A percentile compares a stretch with the other conserved stretches of the same genome.
phyloP scores from a whole-genome alignment of 2,113 vertebrate genomes.

The Platycercus adscitus region DNA sequence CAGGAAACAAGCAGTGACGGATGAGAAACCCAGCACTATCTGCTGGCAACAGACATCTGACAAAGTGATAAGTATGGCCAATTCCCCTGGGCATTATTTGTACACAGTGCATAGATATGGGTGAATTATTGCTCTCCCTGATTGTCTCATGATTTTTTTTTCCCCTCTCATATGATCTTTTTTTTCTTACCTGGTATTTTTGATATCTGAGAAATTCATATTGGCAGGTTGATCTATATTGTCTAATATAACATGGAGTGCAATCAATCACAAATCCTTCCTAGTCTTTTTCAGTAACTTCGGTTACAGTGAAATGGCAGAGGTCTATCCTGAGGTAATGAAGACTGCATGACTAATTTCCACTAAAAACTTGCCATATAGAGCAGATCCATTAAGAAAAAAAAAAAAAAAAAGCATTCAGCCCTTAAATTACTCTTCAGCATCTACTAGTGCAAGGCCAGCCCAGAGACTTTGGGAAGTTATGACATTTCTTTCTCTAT shows the following conservation, averaged over 20 bases:
- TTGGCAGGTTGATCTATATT: constrained; percentile 82
- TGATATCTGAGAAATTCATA: constrained; percentile 81
- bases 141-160: constrained; percentile 77
- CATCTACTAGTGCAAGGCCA: background rate
- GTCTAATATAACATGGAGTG: constrained; percentile 71
- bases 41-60: constrained; percentile 61
- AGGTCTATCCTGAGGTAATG: background rate
- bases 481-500: constrained; percentile 10
- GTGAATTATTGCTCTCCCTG: constrained; percentile 77
- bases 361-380: background rate
- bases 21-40: background rate
- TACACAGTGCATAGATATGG: constrained; percentile 70
- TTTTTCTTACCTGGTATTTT: constrained; percentile 67
- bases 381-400: background rate
- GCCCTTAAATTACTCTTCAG: background rate
- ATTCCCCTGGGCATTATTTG: constrained; percentile 74
- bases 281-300: constrained; percentile 39
- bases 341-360: background rate
- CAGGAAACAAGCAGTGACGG: constrained; percentile 41
- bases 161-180: constrained; percentile 66
- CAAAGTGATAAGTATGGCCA: constrained; percentile 59
- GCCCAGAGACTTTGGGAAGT: background rate
- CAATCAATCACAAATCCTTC: constrained; percentile 77
- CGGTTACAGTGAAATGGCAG: background rate
- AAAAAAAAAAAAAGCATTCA: background rate